phyloP scores from a whole-genome alignment of 2,888 invertebrate species.

The Eupithecia vulgata region DNA sequence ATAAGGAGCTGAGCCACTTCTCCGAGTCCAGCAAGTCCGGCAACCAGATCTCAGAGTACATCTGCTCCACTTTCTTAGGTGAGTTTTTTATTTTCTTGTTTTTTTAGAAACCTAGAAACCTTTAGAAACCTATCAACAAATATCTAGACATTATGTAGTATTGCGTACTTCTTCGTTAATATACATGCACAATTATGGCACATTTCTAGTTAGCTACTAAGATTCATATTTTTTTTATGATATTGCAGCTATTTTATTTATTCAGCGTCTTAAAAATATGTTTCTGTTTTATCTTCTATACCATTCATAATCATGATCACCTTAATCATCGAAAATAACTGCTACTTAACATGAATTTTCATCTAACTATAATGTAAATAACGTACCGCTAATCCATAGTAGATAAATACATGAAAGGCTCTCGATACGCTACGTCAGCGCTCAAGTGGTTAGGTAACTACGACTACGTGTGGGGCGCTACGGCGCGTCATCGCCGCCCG shows the following conservation, averaged over 20 bases:
- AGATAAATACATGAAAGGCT: conserved; percentile 15
- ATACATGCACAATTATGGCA: too few species aligned
- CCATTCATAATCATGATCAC: neutral
- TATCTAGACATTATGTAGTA: neutral
- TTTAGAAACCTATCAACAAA: neutral
- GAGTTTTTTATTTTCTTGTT: conserved; percentile 72
- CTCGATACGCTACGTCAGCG: conserved; percentile 19
- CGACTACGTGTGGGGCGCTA: conserved; percentile 2
- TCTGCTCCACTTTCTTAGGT: conserved; percentile 99
- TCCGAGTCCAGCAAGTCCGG: conserved; percentile 99
- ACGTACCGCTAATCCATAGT: conserved; percentile 11
- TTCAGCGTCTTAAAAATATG: neutral
- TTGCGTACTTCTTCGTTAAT: neutral
- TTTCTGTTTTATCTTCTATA: neutral
- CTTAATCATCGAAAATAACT: neutral
- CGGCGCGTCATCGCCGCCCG: conserved; percentile 26
- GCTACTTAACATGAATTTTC: neutral
- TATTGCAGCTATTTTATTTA: too few species aligned
- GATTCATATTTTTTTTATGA: too few species aligned
- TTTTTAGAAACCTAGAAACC: neutral
- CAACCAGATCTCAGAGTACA: conserved; percentile 99
- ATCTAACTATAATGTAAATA: conserved; percentile 7
- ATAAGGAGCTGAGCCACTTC: conserved; percentile 99
- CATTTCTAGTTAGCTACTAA: too few species aligned
- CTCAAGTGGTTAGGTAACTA: conserved; percentile 13